These are phyloP conservation scores for Epizoanthus stellaris DNA, from an alignment of 92 coral and sea anemone genomes.

Conservation along the genomic window DNA sequence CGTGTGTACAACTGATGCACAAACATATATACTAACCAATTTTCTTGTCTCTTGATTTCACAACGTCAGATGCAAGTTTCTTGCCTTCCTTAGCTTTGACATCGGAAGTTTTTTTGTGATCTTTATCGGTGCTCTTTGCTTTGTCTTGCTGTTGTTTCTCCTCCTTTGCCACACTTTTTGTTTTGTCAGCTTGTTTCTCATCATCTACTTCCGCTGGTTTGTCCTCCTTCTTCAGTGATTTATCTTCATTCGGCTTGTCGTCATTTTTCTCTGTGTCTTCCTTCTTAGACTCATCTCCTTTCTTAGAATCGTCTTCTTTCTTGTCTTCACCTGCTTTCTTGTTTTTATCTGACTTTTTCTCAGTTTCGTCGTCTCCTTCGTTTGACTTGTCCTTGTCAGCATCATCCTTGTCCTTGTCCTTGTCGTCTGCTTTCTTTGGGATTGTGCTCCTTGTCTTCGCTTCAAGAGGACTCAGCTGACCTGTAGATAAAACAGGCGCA, in stretches of 20 bases:
- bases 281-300: not conserved
- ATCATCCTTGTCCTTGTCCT: not conserved
- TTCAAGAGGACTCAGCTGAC: slow-evolving; percentile 15
- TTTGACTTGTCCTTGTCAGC: no score
- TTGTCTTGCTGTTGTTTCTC: slow-evolving; percentile 2
- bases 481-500: not conserved
- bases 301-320: slow-evolving; percentile 14
- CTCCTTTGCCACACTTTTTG: not conserved
- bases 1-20: no score
- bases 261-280: not conserved
- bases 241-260: not conserved
- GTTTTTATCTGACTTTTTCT: not conserved
- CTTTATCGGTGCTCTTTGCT: not conserved
- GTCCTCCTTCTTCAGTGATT: not conserved
- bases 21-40: slow-evolving; percentile 21
- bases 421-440: slow-evolving; percentile 17
- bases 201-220: not conserved
- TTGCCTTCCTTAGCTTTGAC: not conserved
- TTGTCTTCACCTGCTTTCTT: not conserved
- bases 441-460: slow-evolving; percentile 27
- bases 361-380: not conserved
- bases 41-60: slow-evolving; percentile 33
- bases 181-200: not conserved
- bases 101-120: not conserved
- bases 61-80: not conserved